Base-by-base conservation (phyloP, 2,113 vertebrate genomes). In the Blennius ocellaris region DNA sequence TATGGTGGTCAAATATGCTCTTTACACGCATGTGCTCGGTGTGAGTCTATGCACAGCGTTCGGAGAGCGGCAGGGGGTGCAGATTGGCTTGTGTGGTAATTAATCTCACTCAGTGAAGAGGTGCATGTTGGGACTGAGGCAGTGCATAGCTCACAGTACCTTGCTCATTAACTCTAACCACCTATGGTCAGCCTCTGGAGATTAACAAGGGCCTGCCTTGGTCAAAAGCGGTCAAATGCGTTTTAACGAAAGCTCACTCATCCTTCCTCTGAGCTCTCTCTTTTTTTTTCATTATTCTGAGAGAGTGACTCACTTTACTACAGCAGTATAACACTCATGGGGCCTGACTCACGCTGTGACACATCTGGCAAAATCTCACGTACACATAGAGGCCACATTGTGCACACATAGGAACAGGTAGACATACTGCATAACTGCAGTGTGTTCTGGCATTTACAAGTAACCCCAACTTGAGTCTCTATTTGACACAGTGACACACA, bases 91-190 rank as follows among this genome's bases (percentile, higher is more conserved):
- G 1, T 11, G 58, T 1, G 36, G 80, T 87, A 88, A 91, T 92
- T 89, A 89, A 90, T 91, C 87, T 87, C 86, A 83, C 83, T 89
- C 82, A 75, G 82, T 62, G 78, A 84, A 77, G 74, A 84, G 75
- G 80, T 89, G 84, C 87, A 79, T 88, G 85, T 85, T 89, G 85
- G 86, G 87, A 89, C 73, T 45, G 77, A 69, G 79, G 82, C 90
- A 76, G 85, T 83, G 73, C 85, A 82, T 64, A 82, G 83, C 86
- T 87, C 86, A 37, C 52, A 49, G 73, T 84, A 78, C 87, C 85
- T 80, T 69, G 79, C 80, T 91, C 66, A 84, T 91, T 91, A 89
- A 87, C 81, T 83, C 68, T 59, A 70, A 73, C 62, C 81, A 83
- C 86, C 91, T 85, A 65, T 81, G 81, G 80, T 52, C 63, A 41